Conservation (phyloP, 2,888 invertebrate species). For the Pogonocherus hispidulus region DNA sequence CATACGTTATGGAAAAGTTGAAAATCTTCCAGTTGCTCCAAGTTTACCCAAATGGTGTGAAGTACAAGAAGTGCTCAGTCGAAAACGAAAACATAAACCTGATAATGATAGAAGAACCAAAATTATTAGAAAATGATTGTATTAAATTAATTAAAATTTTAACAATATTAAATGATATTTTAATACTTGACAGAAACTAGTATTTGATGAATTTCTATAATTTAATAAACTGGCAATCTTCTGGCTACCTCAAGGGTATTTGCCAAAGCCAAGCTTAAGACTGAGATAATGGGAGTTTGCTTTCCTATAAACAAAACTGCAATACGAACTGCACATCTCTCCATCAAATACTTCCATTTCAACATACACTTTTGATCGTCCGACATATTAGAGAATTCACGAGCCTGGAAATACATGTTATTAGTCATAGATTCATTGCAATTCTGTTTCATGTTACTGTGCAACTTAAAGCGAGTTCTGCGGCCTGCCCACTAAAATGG, state of each 20-base stretch:
- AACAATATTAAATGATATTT: too few relatives aligned
- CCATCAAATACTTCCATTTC: conserved; percentile 77
- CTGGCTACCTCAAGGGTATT: conserved; percentile 63
- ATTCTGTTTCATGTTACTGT: conserved; percentile 67
- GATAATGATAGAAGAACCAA: neutral
- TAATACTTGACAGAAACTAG: too few relatives aligned
- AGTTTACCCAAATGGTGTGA: conserved; percentile 83
- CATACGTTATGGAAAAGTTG: conserved; percentile 81
- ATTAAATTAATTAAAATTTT: too few relatives aligned
- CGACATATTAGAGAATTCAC: conserved; percentile 71
- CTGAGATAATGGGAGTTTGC: conserved; percentile 62
- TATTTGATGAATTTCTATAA: too few relatives aligned
- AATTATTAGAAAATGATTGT: neutral
- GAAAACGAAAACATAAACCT: neutral
- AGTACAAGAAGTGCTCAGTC: neutral
- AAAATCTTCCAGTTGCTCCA: conserved; percentile 81
- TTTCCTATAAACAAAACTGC: conserved; percentile 62
- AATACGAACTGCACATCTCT: conserved; percentile 75
- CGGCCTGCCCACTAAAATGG: conserved; percentile 72
- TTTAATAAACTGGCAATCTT: conserved; percentile 64
- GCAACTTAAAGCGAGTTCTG: conserved; percentile 74
- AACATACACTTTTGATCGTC: conserved; percentile 71
- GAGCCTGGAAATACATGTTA: conserved; percentile 65
- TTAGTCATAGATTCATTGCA: too few relatives aligned
- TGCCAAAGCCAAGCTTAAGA: conserved; percentile 62